Percentiles rank a stretch among this genome's conserved stretches.
Conservation (phyloP, 2,113 vertebrate species). For the Entelurus aequoreus region DNA sequence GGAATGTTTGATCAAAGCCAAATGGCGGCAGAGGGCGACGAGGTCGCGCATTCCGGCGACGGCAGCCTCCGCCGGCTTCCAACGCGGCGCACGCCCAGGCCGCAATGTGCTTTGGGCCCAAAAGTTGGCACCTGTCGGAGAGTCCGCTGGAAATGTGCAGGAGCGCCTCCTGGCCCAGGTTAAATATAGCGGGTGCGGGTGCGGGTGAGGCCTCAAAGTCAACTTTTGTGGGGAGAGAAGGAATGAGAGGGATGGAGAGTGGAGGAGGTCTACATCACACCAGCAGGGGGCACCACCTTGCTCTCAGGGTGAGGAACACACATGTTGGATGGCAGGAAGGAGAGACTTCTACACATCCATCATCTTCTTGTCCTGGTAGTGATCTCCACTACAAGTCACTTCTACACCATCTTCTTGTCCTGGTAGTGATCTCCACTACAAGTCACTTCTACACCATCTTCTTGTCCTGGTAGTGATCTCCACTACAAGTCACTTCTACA, state of each 20-base stretch:
- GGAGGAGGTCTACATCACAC: background rate
- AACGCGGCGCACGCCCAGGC: constrained; percentile 44
- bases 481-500: too few species aligned
- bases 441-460: too few species aligned
- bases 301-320: too few species aligned
- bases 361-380: too few species aligned
- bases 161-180: constrained; percentile 34
- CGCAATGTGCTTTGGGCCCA: constrained; percentile 45
- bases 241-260: constrained; percentile 18
- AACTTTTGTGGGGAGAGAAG: constrained; percentile 36
- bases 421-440: too few species aligned
- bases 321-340: too few species aligned
- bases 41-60: constrained; percentile 76
- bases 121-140: constrained; percentile 59
- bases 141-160: constrained; percentile 13
- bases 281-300: background rate
- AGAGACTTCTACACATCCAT: too few species aligned
- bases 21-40: constrained; percentile 75
- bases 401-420: too few species aligned
- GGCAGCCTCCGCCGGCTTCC: constrained; percentile 76
- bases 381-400: too few species aligned
- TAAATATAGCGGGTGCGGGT: constrained; percentile 62
- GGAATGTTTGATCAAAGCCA: constrained; percentile 87
- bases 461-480: too few species aligned
- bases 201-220: constrained; percentile 57